A percentile compares a stretch with the other conserved stretches of the same genome.
These are phyloP conservation scores for Hecatera dysodea DNA, from an alignment of 2,888 invertebrate species.

Conservation along the genomic window DNA sequence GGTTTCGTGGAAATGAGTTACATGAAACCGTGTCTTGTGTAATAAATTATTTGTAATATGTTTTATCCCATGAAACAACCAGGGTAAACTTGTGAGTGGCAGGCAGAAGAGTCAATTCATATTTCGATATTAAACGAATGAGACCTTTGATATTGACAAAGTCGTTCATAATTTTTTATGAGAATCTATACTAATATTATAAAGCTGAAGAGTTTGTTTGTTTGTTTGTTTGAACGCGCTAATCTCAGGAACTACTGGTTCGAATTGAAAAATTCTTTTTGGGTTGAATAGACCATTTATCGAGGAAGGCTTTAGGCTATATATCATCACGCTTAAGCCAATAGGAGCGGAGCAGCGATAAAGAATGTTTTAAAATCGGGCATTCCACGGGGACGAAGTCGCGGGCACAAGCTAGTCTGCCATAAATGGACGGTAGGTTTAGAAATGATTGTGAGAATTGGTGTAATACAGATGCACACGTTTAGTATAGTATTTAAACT, in stretches of 20 bases:
- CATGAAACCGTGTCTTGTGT: conserved; percentile 28
- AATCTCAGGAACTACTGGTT: too few species aligned
- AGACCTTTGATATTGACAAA: conserved; percentile 16
- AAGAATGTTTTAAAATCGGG: too few species aligned
- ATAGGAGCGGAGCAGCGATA: too few species aligned
- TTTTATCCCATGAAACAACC: conserved; percentile 8
- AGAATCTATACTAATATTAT: neutral
- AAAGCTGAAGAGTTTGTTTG: too few species aligned
- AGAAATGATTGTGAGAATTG: neutral
- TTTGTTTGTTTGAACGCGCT: too few species aligned
- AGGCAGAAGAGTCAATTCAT: conserved; percentile 14
- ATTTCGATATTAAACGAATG: conserved; percentile 4
- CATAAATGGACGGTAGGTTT: neutral
- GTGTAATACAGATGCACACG: neutral
- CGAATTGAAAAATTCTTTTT: too few species aligned
- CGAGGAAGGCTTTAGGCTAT: too few species aligned
- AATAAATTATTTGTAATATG: conserved; percentile 51
- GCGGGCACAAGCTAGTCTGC: too few species aligned
- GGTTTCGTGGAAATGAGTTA: conserved; percentile 45
- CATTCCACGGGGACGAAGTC: too few species aligned
- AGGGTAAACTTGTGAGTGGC: conserved; percentile 16
- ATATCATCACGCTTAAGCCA: too few species aligned
- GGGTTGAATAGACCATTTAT: too few species aligned
- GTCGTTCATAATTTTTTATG: neutral
- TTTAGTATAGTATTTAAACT: neutral